phyloP scores from a whole-genome alignment of 2,888 invertebrate species.

The Sisyra terminalis region DNA sequence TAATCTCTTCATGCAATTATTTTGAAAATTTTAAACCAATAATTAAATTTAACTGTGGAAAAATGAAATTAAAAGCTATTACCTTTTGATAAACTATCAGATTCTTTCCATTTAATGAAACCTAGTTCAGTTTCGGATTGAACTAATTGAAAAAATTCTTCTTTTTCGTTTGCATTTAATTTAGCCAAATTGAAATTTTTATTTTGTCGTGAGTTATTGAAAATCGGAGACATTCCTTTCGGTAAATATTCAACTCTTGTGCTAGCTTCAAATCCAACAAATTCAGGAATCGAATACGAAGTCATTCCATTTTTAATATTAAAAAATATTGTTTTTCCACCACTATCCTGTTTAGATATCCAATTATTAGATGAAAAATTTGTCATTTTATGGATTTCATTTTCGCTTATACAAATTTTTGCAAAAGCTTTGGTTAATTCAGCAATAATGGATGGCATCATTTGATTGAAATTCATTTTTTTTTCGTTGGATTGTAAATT shows the following conservation, averaged over 20 bases:
- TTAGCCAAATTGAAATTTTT: background rate
- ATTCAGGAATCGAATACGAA: background rate
- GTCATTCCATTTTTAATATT: background rate
- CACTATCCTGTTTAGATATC: background rate
- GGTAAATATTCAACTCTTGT: background rate
- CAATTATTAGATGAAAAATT: background rate
- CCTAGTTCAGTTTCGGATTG: background rate
- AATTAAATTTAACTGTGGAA: too few relatives aligned
- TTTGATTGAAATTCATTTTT: too few relatives aligned
- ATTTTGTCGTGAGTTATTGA: background rate
- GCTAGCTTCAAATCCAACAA: background rate
- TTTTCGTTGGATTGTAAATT: too few relatives aligned
- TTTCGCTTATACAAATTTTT: too few relatives aligned
- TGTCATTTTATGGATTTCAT: too few relatives aligned
- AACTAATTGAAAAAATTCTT: background rate
- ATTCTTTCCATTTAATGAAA: background rate
- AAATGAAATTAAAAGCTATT: too few relatives aligned
- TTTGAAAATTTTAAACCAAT: too few relatives aligned
- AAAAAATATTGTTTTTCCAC: background rate
- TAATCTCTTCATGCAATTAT: too few relatives aligned
- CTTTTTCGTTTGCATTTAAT: background rate
- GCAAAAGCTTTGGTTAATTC: too few relatives aligned
- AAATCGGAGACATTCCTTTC: constrained; percentile 6
- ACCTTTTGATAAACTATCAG: background rate
- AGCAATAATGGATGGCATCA: too few relatives aligned